Conservation (phyloP, 1,140 invertebrate genomes). For the Meloidogyne floridensis region DNA sequence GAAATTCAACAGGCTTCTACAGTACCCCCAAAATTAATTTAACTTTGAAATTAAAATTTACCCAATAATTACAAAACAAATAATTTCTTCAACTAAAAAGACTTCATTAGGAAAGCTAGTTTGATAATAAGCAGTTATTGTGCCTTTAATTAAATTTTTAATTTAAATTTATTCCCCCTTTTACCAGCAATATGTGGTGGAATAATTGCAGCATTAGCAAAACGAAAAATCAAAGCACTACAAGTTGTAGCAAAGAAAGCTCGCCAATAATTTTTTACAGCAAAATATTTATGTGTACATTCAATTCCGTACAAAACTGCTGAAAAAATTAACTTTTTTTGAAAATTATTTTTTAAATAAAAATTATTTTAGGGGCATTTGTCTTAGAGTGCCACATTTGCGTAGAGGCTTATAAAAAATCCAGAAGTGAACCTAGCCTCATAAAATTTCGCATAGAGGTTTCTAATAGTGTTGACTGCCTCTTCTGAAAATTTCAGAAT, state of each 20-base stretch:
- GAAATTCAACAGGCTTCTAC: no score
- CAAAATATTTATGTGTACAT: constrained; percentile 97
- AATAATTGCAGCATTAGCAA: constrained; percentile 68
- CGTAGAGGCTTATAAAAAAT: background rate
- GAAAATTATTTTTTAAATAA: background rate
- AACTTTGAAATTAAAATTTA: constrained; percentile 68
- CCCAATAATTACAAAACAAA: constrained; percentile 88
- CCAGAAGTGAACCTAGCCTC: background rate
- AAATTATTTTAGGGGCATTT: constrained; percentile 17
- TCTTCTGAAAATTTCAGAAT: background rate
- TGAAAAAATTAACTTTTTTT: constrained; percentile 8
- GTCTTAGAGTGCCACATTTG: background rate
- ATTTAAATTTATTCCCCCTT: background rate
- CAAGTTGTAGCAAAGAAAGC: constrained; percentile 97
- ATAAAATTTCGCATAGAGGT: background rate
- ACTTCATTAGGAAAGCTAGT: constrained; percentile 65
- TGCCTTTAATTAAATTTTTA: constrained; percentile 43
- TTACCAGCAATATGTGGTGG: constrained; percentile 57
- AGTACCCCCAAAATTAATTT: constrained; percentile 24
- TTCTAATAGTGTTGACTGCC: background rate
- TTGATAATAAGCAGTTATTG: constrained; percentile 65
- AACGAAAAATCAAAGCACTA: constrained; percentile 88
- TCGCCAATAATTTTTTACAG: constrained; percentile 96
- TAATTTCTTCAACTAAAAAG: constrained; percentile 95
- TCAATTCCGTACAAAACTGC: constrained; percentile 94